These are phyloP conservation scores for Ophonus ardosiacus DNA, from an alignment of 2,888 invertebrate genomes.

Conservation along the genomic window DNA sequence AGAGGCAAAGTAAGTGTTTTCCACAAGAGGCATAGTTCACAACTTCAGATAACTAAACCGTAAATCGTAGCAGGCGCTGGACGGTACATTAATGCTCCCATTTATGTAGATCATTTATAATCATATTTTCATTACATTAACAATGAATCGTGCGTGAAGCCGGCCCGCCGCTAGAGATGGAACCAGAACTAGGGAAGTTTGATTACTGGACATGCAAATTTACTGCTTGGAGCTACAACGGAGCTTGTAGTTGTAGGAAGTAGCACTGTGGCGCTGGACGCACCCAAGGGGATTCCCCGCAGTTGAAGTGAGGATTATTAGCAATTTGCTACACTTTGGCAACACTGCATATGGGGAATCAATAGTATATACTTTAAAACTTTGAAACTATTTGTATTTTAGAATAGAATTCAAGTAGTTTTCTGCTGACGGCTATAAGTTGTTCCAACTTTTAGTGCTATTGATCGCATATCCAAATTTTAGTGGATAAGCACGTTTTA, in stretches of 20 bases:
- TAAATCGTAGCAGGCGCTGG: not conserved
- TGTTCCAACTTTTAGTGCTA: too few relatives aligned
- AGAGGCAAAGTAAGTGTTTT: not conserved
- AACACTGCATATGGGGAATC: not conserved
- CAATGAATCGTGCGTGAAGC: constrained; percentile 53
- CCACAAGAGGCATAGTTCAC: constrained; percentile 29
- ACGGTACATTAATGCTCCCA: constrained; percentile 27
- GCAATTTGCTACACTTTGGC: not conserved
- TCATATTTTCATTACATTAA: constrained; percentile 57
- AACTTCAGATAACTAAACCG: constrained; percentile 43
- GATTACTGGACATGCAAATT: constrained; percentile 50
- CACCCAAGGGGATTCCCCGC: constrained; percentile 1
- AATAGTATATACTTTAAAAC: not conserved
- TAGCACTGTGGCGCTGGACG: not conserved
- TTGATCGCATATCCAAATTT: too few relatives aligned
- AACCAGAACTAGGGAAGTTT: constrained; percentile 9
- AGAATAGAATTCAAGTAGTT: too few relatives aligned
- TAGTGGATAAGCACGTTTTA: too few relatives aligned
- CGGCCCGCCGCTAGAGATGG: not conserved
- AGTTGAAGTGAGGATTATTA: not conserved
- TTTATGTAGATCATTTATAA: constrained; percentile 51
- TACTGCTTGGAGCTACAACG: constrained; percentile 3
- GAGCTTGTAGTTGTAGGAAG: not conserved
- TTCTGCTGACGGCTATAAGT: too few relatives aligned
- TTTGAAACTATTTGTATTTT: too few relatives aligned